Base-by-base conservation (phyloP, 2,888 invertebrate species). In the Stenurella melanura region DNA sequence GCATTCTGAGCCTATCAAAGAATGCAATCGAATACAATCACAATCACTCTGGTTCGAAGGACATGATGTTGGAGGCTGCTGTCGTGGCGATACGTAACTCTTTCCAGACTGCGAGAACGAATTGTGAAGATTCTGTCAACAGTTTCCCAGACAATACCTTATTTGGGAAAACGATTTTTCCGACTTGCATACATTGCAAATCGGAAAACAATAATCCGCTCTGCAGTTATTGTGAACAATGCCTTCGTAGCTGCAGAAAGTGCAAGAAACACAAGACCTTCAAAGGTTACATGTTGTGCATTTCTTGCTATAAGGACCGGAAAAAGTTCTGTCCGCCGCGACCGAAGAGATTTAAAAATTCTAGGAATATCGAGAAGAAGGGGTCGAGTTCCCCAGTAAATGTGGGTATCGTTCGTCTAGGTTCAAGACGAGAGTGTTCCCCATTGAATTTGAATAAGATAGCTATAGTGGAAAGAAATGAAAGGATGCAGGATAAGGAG, bases 261-360 rank as follows among this genome's bases (percentile, higher is more conserved):
- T 26, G 21, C 21, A 26, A 26, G 4, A 26, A 26, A 4, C 21
- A 4, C 21, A 26, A 26, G 21, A 26, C 21, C 2, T 26, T 26
- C 21, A 26, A 26, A 4, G 4, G 21, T 26, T 26, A 3, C 21
- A 26, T 26, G 21, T 26, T 26, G 21, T 26, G 21, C 21, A 26
- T 26, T 26, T 26, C 21, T 26, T 26, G 21, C 21, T 26, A 26
- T 26, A 26, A 94, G 94, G 92, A 92, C 83, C 92, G 94, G 86
- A 94, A 94, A 88, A 92, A 90, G 84, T 92, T 92, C 87, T 94
- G 93, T 89, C 94, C 94, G 34, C 94, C 94, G 69, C 90, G 93
- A 71, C 94, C 94, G 89, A 82, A 90, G 90, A 81, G 87, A 80
- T 81, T 81, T 74, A 80, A 77, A 77, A 86, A 83, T 71, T 42